These are phyloP conservation scores for Epizoanthus scotinus DNA, from an alignment of 92 coral and sea anemone genomes.

Conservation along the genomic window DNA sequence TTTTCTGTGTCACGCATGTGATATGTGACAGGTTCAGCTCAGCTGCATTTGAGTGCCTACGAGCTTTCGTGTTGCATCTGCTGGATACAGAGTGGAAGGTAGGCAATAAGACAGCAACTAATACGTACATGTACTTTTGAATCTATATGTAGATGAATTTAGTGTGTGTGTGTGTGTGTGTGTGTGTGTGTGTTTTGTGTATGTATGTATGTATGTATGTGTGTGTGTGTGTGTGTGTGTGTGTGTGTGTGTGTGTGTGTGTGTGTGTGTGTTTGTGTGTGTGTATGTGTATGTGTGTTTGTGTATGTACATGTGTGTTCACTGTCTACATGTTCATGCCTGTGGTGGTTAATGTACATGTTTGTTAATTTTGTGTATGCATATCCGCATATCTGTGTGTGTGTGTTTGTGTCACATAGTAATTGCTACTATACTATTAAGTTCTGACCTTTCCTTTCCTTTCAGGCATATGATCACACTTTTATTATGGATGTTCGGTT, in stretches of 20 bases:
- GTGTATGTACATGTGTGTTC: neutral
- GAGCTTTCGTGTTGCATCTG: slow-evolving; percentile 91
- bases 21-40: slow-evolving; percentile 63
- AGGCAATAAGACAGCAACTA: neutral
- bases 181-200: neutral
- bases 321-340: neutral
- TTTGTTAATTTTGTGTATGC: neutral
- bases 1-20: neutral
- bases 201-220: neutral
- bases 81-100: slow-evolving; percentile 99
- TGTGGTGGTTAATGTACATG: neutral
- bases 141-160: neutral
- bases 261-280: neutral
- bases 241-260: neutral
- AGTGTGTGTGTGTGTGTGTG: neutral
- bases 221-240: neutral
- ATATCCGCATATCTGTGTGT: neutral
- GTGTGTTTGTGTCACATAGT: neutral
- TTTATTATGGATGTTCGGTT: slow-evolving; percentile 85
- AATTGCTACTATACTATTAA: neutral
- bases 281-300: neutral
- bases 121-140: too few species aligned
- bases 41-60: slow-evolving; percentile 87
- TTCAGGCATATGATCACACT: slow-evolving; percentile 83
- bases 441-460: slow-evolving; percentile 2